Percentiles rank a stretch among this genome's conserved stretches.
Evolutionary conservation across 2,113 vertebrate genomes (phyloP).

Genomic region (Nyctibius bracteatus): DNA sequence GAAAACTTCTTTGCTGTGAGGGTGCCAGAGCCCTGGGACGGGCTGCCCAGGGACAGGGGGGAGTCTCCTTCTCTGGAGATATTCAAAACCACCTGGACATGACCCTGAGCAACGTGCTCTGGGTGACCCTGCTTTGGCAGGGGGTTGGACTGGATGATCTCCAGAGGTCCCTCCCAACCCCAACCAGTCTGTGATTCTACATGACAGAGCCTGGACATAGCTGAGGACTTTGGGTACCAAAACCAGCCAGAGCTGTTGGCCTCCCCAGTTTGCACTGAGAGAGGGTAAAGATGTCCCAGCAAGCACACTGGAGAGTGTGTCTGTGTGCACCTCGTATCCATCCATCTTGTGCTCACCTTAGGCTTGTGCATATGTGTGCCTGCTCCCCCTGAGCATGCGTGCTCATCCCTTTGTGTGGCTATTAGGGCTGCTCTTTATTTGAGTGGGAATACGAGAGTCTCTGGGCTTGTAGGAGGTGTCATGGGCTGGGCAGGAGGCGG

Average conservation of each 20-base stretch:
- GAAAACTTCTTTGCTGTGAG: too few species aligned
- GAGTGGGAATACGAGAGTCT: background rate
- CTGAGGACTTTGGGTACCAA: background rate
- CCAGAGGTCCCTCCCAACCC: too few species aligned
- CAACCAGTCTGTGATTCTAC: too few species aligned
- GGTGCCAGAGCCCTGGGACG: too few species aligned
- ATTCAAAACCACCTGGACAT: too few species aligned
- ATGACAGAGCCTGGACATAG: background rate
- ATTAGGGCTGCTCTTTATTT: background rate
- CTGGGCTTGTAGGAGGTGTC: background rate
- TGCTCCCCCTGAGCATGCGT: rapidly evolving
- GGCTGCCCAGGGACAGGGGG: too few species aligned
- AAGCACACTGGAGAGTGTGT: background rate
- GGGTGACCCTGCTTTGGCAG: too few species aligned
- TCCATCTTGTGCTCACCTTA: background rate
- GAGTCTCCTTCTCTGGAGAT: too few species aligned
- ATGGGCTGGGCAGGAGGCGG: background rate
- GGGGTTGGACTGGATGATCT: too few species aligned
- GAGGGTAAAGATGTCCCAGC: background rate
- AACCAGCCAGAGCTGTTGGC: background rate
- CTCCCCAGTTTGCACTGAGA: background rate
- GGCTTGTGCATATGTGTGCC: background rate
- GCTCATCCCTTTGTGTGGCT: rapidly evolving
- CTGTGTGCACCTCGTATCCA: background rate
- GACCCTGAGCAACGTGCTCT: too few species aligned